A percentile compares a stretch with the other conserved stretches of the same genome.
These are phyloP conservation scores for Dendrolimus kikuchii DNA, from an alignment of 1,140 invertebrate genomes.

Conservation along the genomic window DNA sequence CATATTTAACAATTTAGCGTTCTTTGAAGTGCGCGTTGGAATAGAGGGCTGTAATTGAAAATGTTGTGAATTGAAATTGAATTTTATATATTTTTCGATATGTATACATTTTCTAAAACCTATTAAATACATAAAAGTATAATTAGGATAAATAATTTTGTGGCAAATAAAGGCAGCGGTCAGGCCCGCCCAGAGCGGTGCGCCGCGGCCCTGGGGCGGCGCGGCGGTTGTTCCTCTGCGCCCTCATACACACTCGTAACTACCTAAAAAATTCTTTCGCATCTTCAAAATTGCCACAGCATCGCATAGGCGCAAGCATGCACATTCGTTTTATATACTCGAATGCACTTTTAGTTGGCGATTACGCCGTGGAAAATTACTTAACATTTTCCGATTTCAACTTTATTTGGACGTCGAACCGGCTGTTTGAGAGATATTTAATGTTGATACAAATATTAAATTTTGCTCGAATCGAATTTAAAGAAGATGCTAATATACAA, in stretches of 20 bases:
- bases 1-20: not conserved
- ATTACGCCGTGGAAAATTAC: slow-evolving; percentile 43
- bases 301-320: slow-evolving; percentile 45
- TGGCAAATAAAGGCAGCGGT: slow-evolving; percentile 3
- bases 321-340: slow-evolving; percentile 14
- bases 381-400: slow-evolving; percentile 50
- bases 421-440: slow-evolving; percentile 6
- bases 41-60: slow-evolving; percentile 2
- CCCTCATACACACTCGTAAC: slow-evolving; percentile 28
- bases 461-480: slow-evolving; percentile 4
- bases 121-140: slow-evolving; percentile 14
- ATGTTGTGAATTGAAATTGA: slow-evolving; percentile 15
- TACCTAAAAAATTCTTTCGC: slow-evolving; percentile 38
- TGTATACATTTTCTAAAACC: slow-evolving; percentile 2
- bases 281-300: slow-evolving; percentile 31
- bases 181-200: slow-evolving; percentile 36
- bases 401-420: slow-evolving; percentile 37
- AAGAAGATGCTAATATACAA: slow-evolving; percentile 4
- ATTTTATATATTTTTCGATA: slow-evolving; percentile 32
- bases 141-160: slow-evolving; percentile 1
- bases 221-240: slow-evolving; percentile 30
- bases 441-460: slow-evolving; percentile 6
- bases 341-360: slow-evolving; percentile 18
- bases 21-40: slow-evolving; percentile 10
- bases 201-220: slow-evolving; percentile 29